Evolutionary conservation across 1,140 invertebrate species (phyloP).

Genomic region (Leptopilina clavipes): DNA sequence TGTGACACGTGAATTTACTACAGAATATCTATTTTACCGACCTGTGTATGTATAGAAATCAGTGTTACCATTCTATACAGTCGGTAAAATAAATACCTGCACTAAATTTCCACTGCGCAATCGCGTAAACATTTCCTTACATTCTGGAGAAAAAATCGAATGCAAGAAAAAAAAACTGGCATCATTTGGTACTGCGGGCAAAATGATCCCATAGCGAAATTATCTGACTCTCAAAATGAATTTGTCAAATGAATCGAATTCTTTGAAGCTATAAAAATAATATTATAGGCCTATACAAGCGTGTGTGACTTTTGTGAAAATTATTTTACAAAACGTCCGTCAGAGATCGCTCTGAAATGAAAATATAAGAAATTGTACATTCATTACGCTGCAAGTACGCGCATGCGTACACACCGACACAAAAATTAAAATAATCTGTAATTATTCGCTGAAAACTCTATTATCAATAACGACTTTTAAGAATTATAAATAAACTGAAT

Average conservation of each 20-base stretch:
- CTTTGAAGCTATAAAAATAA: neutral
- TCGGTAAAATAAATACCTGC: too few species aligned
- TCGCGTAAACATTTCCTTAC: too few species aligned
- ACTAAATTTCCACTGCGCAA: too few species aligned
- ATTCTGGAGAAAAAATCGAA: too few species aligned
- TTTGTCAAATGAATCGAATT: neutral
- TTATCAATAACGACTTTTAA: conserved; percentile 69
- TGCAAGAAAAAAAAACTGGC: too few species aligned
- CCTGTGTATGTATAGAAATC: too few species aligned
- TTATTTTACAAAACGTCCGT: conserved; percentile 52
- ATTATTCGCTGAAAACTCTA: conserved; percentile 69
- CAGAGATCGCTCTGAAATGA: conserved; percentile 60
- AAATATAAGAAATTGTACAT: conserved; percentile 52
- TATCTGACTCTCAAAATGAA: neutral
- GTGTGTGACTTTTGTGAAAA: conserved; percentile 45
- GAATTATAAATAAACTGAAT: conserved; percentile 72
- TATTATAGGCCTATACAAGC: conserved; percentile 51
- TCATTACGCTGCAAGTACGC: conserved; percentile 50
- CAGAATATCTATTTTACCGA: too few species aligned
- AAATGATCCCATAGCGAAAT: neutral
- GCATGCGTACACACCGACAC: conserved; percentile 60
- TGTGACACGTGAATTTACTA: too few species aligned
- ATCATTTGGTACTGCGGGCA: too few species aligned
- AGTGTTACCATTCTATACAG: too few species aligned
- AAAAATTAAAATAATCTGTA: conserved; percentile 56